Conservation (phyloP, 2,113 vertebrate genomes). For the Pionites leucogaster region DNA sequence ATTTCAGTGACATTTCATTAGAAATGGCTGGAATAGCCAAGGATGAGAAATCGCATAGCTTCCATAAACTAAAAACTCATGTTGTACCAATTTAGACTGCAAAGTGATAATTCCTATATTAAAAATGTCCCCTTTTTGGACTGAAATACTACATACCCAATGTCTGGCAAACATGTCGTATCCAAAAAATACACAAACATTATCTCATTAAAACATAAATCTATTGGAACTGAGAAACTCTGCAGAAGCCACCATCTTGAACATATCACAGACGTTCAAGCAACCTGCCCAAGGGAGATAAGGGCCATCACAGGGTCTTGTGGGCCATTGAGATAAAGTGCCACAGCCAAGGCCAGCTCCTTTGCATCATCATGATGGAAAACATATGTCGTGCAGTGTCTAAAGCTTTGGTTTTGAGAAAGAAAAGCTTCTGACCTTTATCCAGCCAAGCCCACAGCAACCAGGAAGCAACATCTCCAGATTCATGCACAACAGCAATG, state of each 20-base stretch:
- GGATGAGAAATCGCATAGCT: not conserved
- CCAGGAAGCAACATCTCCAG: not conserved
- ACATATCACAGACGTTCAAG: not conserved
- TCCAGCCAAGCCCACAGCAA: not conserved
- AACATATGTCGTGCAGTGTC: not conserved
- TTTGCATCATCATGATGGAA: not conserved
- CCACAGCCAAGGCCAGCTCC: not conserved
- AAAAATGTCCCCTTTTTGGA: not conserved
- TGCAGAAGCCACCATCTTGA: not conserved
- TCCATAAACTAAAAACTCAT: not conserved
- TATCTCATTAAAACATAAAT: slow-evolving; percentile 54
- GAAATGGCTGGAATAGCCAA: not conserved
- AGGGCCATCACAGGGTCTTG: not conserved
- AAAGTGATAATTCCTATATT: not conserved
- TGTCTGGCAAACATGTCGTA: not conserved
- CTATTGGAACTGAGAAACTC: not conserved
- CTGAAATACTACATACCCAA: not conserved
- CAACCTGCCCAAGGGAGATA: slow-evolving; percentile 34
- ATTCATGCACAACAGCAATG: not conserved
- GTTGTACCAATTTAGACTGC: not conserved
- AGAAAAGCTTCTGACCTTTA: not conserved
- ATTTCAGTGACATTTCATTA: not conserved
- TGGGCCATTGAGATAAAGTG: slow-evolving; percentile 41
- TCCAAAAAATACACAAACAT: not conserved
- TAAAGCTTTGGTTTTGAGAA: not conserved